A percentile compares a stretch with the other conserved stretches of the same genome.
Conservation (phyloP, 2,888 invertebrate genomes). For the Eueremaeus valkanovi region DNA sequence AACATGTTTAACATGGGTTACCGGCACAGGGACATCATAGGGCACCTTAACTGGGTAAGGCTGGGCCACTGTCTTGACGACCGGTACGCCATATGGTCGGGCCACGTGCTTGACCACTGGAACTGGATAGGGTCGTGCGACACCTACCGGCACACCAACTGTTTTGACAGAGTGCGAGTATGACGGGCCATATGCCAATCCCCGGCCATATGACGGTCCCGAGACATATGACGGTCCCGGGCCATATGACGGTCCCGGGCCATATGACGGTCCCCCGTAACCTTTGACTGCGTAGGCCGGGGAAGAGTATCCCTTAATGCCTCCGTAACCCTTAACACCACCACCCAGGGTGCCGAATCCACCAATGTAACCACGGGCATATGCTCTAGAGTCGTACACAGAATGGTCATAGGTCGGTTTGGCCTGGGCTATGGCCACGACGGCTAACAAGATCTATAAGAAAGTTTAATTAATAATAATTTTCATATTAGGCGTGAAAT, state of each 20-base stretch:
- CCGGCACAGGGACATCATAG: conserved; percentile 27
- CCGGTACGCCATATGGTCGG: conserved; percentile 22
- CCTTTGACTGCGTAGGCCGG: neutral
- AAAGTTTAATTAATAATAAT: too few species aligned
- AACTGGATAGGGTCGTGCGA: conserved; percentile 1
- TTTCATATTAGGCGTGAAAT: too few species aligned
- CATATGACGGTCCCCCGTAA: neutral
- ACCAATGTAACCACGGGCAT: neutral
- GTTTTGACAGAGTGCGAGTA: neutral
- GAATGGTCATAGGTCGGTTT: too few species aligned
- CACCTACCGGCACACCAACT: neutral
- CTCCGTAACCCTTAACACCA: neutral
- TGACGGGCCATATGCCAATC: too few species aligned
- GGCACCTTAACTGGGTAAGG: conserved; percentile 24
- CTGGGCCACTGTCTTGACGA: conserved; percentile 4
- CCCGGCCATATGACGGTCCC: too few species aligned
- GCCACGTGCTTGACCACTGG: conserved; percentile 23
- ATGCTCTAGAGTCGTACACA: too few species aligned
- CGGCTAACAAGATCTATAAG: neutral
- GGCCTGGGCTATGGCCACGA: neutral
- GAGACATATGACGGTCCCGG: too few species aligned
- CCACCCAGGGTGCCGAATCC: neutral
- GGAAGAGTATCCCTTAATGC: neutral
- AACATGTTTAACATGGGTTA: conserved; percentile 12
- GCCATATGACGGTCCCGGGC: too few species aligned